Base-by-base conservation (phyloP, 2,888 invertebrate species). In the Melanchra persicariae region DNA sequence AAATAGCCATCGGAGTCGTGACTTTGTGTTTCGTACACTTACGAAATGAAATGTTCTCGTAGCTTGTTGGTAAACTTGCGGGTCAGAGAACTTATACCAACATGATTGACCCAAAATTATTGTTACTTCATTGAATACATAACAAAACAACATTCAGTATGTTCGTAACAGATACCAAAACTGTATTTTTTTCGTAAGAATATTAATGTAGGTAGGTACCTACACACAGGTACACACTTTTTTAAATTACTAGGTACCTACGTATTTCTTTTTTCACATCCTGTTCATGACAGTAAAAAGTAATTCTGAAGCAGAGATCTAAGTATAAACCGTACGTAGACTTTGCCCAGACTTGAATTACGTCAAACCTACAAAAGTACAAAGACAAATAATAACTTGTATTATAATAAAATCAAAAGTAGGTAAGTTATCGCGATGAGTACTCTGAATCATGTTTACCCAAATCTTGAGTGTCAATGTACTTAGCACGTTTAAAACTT, bases 321-420 rank as follows among this genome's bases (percentile, higher is more conserved):
- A 15, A n/a, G 1, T 19, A 26, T 2, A 2, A 10, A 17, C n/a
- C 9, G 34, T 45, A 24, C 34, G 45, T 19, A 26, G 26, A 70
- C 55, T 45, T 69, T 26, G n/a, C 17, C 37, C 34, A 19, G 17
- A 70, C 22, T 57, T 45, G 5, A 67, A 30, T 67, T 17, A 55
- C 15, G 19, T 37, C n/a, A 15, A 40, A 15, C n/a, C n/a, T n/a
- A n/a, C n/a, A n/a, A n/a, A n/a, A n/a, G n/a, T n/a, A n/a, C n/a
- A n/a, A n/a, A n/a, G n/a, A n/a, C n/a, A n/a, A n/a, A n/a, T n/a
- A n/a, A n/a, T n/a, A n/a, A n/a, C n/a, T n/a, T n/a, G n/a, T n/a
- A n/a, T n/a, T n/a, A n/a, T 12, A 40, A 15, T 19, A 22, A 57
- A 37, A 22, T 57, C 37, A 22, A 22, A 37, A 37, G 22, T 15